Percentiles rank a stretch among this genome's conserved stretches.
Evolutionary conservation across 2,113 vertebrate genomes (phyloP).

Genomic region (Gallinago media): DNA sequence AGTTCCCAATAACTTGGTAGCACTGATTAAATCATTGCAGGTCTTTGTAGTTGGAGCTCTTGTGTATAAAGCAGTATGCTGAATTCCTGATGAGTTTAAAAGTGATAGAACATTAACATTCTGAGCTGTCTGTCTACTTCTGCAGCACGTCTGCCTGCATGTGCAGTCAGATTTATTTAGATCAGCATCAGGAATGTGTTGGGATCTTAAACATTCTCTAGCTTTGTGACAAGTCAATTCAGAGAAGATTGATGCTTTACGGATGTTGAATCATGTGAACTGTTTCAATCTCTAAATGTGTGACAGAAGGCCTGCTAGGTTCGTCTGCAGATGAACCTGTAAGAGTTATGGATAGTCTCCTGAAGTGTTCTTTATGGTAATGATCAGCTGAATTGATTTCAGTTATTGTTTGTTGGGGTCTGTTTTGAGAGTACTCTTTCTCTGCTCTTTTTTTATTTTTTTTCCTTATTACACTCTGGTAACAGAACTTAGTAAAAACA

Average conservation of each 20-base stretch:
- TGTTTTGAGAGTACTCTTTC: not conserved
- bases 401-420: not conserved
- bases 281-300: not conserved
- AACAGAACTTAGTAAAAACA: not conserved
- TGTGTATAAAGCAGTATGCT: slow-evolving; percentile 5
- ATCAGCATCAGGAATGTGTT: not conserved
- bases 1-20: slow-evolving; percentile 45
- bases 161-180: slow-evolving; percentile 42
- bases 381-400: not conserved
- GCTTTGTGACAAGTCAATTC: not conserved
- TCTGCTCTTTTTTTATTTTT: not conserved
- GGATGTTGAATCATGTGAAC: not conserved
- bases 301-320: not conserved
- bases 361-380: not conserved
- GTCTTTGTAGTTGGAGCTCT: slow-evolving; percentile 25
- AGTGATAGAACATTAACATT: slow-evolving; percentile 29
- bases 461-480: not conserved
- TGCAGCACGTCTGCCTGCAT: not conserved
- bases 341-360: not conserved
- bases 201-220: not conserved
- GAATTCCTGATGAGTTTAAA: slow-evolving; percentile 23
- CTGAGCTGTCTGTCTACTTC: slow-evolving; percentile 13
- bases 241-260: not conserved
- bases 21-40: slow-evolving; percentile 18
- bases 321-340: not conserved